A percentile compares a stretch with the other conserved stretches of the same genome.
Conservation (phyloP, 2,888 invertebrate genomes). For the Agrochola litura region DNA sequence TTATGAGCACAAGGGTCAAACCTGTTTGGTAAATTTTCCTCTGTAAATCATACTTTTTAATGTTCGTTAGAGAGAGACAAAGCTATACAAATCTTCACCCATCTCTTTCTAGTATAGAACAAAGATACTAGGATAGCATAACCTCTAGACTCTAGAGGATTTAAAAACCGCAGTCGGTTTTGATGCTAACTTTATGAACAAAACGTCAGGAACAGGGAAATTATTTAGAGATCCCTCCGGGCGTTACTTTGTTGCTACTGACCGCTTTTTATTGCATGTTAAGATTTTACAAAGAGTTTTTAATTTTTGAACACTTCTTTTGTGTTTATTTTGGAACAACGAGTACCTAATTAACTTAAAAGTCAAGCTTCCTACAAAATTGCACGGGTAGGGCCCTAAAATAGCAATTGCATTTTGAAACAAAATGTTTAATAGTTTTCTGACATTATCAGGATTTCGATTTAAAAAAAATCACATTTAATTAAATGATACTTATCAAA, state of each 20-base stretch:
- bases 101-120: not conserved
- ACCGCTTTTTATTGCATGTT: not conserved
- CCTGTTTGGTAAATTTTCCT: not conserved
- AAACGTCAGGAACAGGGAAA: slow-evolving; percentile 47
- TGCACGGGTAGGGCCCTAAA: not conserved
- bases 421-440: not conserved
- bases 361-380: not conserved
- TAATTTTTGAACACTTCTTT: not conserved
- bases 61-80: not conserved
- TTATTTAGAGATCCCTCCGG: slow-evolving; percentile 27
- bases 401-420: not conserved
- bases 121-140: slow-evolving; percentile 37
- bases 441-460: too few species aligned
- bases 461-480: too few species aligned
- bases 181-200: slow-evolving; percentile 38
- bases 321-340: not conserved
- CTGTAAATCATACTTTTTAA: not conserved
- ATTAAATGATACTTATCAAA: not conserved
- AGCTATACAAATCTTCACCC: not conserved
- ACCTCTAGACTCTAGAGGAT: slow-evolving; percentile 7
- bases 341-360: not conserved
- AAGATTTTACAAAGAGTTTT: not conserved
- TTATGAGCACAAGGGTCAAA: not conserved
- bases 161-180: slow-evolving; percentile 1
- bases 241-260: slow-evolving; percentile 24